A percentile compares a stretch with the other conserved stretches of the same genome.
Evolutionary conservation across 2,888 invertebrate species (phyloP).

Genomic region (Rhyacophila evoluta): DNA sequence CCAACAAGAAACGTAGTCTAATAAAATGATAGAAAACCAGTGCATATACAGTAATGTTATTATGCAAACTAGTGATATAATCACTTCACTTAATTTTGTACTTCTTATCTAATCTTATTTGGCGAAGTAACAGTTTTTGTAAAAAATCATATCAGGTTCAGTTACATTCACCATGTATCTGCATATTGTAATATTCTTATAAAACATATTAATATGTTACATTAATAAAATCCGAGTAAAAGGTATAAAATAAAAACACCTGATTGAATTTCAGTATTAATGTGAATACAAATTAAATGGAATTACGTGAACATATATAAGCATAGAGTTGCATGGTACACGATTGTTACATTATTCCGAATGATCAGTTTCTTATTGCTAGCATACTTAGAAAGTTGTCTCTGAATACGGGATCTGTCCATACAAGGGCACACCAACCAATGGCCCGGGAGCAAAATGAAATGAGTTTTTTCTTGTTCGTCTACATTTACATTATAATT

Average conservation of each 20-base stretch:
- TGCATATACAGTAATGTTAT: no score
- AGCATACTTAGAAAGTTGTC: conserved; percentile 22
- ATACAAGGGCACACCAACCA: neutral
- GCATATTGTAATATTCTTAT: neutral
- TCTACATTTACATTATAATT: neutral
- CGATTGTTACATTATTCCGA: neutral
- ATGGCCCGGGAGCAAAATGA: neutral
- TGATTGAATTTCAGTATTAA: neutral
- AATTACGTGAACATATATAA: neutral
- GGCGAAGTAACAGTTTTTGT: no score
- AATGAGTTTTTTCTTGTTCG: neutral
- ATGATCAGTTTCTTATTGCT: neutral
- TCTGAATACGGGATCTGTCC: neutral
- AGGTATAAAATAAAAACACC: neutral
- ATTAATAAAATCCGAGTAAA: neutral
- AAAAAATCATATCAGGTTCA: no score
- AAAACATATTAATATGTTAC: neutral
- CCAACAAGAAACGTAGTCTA: no score
- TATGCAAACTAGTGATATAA: no score
- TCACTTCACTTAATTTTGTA: no score
- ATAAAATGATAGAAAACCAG: no score
- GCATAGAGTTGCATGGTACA: no score
- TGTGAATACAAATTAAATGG: neutral
- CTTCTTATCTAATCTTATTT: no score
- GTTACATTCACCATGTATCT: no score